These are phyloP conservation scores for Cerceris ruficornis DNA, from an alignment of 2,888 invertebrate species.

Conservation along the genomic window DNA sequence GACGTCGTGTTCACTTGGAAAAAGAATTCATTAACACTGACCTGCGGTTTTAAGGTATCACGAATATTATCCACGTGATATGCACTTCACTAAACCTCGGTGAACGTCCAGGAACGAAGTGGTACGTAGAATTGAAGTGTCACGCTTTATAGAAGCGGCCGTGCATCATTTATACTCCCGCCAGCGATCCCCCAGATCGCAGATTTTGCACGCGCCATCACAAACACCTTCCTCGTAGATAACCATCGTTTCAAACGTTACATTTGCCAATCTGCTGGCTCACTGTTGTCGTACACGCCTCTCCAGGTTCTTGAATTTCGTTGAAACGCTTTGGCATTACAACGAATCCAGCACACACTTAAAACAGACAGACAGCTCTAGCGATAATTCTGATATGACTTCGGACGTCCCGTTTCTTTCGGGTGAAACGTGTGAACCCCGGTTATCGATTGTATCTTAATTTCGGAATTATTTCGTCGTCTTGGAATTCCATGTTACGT, in stretches of 20 bases:
- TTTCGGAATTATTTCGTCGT: too few relatives aligned
- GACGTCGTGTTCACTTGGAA: too few relatives aligned
- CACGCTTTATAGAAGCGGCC: background rate
- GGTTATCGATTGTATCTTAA: too few relatives aligned
- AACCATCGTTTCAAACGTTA: constrained; percentile 17
- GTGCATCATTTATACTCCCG: constrained; percentile 60
- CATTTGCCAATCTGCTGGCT: constrained; percentile 16
- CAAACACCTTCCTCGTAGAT: constrained; percentile 31
- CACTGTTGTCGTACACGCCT: background rate
- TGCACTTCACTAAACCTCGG: constrained; percentile 29
- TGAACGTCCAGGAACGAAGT: constrained; percentile 26
- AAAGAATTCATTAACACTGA: constrained; percentile 18
- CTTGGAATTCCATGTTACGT: too few relatives aligned
- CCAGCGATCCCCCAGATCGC: constrained; percentile 16
- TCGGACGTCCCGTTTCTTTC: too few relatives aligned
- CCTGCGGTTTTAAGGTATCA: constrained; percentile 20
- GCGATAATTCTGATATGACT: background rate
- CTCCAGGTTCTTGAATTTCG: background rate
- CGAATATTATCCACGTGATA: background rate
- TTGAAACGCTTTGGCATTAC: background rate
- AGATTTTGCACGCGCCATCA: constrained; percentile 7
- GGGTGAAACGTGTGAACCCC: too few relatives aligned
- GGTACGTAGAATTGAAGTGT: constrained; percentile 38
- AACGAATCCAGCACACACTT: too few relatives aligned
- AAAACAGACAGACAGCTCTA: too few relatives aligned